Base-by-base conservation (phyloP, 2,888 invertebrate species). In the Zele albiditarsus region DNA sequence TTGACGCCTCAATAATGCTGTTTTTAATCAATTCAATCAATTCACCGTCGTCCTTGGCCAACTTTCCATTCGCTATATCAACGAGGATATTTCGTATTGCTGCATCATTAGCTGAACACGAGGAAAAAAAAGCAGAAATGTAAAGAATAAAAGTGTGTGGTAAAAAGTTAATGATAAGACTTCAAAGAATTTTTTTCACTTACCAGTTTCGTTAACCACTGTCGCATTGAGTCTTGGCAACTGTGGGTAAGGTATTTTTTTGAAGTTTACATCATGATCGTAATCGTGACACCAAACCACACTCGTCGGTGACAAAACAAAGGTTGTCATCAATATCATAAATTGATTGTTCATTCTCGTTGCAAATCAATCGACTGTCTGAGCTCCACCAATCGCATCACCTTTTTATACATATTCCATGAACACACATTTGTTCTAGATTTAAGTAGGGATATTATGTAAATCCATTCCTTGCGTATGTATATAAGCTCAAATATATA, bases 1-100 rank as follows among this genome's bases (percentile, higher is more conserved):
- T 58, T 1, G 82, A 82, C 0, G 84, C 82, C 3, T 80, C 79
- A 3, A 79, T 65, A 53, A 86, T 82, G 57, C 81, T 82, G 6
- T 77, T 77, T 57, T 82, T 80, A 10, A 86, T 76, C 28, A 84
- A 74, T 4, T 79, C 75, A 42, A 86, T 78, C 49, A 86, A 79
- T 16, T 72, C 74, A 2, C 76, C 49, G 62, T 82, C 86, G 66
- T 84, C 80, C 28, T 76, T 72, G 8, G 70, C 62, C 27, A 80
- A 78, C 62, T 69, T 62, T 23, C 79, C 77, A 63, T 77, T 78
- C 12, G 74, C 69, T 62, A 80, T 75, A n/a, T 79, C 77, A 27
- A 25, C 49, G n/a, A 80, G 75, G 12, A 75, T 49, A 8, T 73
- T 73, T 31, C 42, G 65, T 3, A 80, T 67, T 8, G 42, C 75